A percentile compares a stretch with the other conserved stretches of the same genome.
These are phyloP conservation scores for Mus spretus DNA, from an alignment of 2,797 vertebrate species.

Conservation along the genomic window DNA sequence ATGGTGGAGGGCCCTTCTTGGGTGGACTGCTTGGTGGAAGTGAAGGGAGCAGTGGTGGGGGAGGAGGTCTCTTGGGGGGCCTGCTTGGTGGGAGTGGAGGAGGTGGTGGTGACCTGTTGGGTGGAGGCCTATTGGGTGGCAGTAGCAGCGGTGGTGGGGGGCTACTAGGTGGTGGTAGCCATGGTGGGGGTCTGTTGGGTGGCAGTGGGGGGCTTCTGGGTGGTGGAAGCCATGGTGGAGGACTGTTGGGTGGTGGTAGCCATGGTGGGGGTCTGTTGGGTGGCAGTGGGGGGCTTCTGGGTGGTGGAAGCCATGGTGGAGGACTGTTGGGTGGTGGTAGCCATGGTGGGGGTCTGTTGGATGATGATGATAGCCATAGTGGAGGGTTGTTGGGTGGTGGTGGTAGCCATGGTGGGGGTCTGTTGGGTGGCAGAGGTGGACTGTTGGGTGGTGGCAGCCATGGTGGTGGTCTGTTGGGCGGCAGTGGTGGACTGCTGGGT, in stretches of 20 bases:
- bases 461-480: neutral
- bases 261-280: constrained; percentile 58
- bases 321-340: constrained; percentile 17
- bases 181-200: neutral
- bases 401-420: neutral
- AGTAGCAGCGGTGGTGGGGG: constrained; percentile 42
- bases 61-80: constrained; percentile 79
- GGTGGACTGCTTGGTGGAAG: constrained; percentile 83
- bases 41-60: constrained; percentile 71
- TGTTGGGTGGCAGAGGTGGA: constrained; percentile 57
- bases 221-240: constrained; percentile 1
- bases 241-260: neutral
- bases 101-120: constrained; percentile 66
- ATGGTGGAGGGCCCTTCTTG: constrained; percentile 78
- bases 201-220: too few species aligned
- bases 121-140: constrained; percentile 65
- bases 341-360: neutral
- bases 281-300: neutral
- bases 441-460: neutral
- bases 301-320: constrained; percentile 10
- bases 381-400: neutral
- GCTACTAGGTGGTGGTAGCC: neutral
- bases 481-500: neutral
- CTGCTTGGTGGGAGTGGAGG: constrained; percentile 81
- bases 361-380: neutral